Percentiles rank a stretch among this genome's conserved stretches.
Evolutionary conservation across 2,797 vertebrate genomes (phyloP).

Genomic region (Apogon talboti): DNA sequence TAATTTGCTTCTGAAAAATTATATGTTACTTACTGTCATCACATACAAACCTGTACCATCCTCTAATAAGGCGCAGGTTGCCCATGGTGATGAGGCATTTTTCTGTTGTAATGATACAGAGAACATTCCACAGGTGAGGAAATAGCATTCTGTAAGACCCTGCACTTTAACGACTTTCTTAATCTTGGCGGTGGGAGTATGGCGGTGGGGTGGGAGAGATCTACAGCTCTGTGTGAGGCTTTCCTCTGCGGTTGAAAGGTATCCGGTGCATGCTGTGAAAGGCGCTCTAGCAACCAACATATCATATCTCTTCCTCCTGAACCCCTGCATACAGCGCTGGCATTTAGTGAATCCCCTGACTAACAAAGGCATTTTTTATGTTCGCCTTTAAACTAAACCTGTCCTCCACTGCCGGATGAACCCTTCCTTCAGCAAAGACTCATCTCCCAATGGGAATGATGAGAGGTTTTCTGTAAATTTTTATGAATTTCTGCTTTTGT

Average conservation of each 20-base stretch:
- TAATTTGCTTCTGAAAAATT: constrained; percentile 10
- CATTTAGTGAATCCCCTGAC: constrained; percentile 67
- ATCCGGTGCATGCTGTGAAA: constrained; percentile 58
- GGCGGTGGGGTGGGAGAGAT: constrained; percentile 18
- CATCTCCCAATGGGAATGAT: constrained; percentile 9
- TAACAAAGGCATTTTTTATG: constrained; percentile 57
- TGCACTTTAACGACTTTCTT: constrained; percentile 41
- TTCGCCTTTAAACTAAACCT: constrained; percentile 58
- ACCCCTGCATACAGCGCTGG: constrained; percentile 70
- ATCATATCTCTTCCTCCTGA: constrained; percentile 64
- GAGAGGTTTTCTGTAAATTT: not conserved
- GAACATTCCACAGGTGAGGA: constrained; percentile 34
- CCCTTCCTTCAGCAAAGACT: constrained; percentile 6
- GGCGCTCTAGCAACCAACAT: constrained; percentile 57
- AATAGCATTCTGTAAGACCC: constrained; percentile 29
- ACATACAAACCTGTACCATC: not conserved
- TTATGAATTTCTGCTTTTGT: not conserved
- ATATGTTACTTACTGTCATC: not conserved
- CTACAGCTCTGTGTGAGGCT: constrained; percentile 48
- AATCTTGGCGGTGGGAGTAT: constrained; percentile 46
- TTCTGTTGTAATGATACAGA: constrained; percentile 14
- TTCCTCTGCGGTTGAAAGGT: constrained; percentile 56
- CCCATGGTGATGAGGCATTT: not conserved
- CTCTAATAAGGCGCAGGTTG: constrained; percentile 6
- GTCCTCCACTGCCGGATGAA: constrained; percentile 21